Evolutionary conservation across 2,797 vertebrate genomes (phyloP).

Genomic region (Acrocephalus scirpaceus): DNA sequence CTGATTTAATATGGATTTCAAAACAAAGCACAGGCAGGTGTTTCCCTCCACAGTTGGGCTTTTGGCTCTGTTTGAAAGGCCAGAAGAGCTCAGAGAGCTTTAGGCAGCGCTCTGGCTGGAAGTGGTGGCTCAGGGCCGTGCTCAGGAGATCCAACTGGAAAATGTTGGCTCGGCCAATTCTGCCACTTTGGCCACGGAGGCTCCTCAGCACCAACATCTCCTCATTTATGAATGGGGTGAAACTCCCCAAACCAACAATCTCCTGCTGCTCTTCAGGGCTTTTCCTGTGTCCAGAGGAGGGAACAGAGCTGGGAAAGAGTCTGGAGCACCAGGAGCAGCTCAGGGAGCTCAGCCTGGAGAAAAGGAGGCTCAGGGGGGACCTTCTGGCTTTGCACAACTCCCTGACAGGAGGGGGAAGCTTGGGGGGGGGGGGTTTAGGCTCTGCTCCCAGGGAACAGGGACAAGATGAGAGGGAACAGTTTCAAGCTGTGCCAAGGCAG

Average conservation of each 20-base stretch:
- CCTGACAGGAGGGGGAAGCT: background rate
- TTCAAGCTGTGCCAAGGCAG: accelerated
- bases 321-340: background rate
- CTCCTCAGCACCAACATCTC: background rate
- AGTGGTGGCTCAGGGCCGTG: accelerated
- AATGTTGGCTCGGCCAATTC: background rate
- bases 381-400: background rate
- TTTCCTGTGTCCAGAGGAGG: background rate
- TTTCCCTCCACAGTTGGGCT: background rate
- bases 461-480: accelerated
- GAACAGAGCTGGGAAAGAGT: background rate
- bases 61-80: background rate
- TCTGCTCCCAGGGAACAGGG: background rate
- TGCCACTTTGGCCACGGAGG: accelerated
- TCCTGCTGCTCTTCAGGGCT: background rate
- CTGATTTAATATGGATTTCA: conserved; percentile 23
- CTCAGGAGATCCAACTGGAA: background rate
- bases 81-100: background rate
- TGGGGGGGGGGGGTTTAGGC: accelerated
- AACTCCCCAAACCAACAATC: background rate
- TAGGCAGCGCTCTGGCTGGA: background rate
- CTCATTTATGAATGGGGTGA: accelerated
- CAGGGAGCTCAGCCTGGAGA: background rate
- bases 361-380: background rate
- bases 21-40: conserved; percentile 47